Percentiles rank a stretch among this genome's conserved stretches.
Evolutionary conservation across 2,113 vertebrate species (phyloP).

Genomic region (Procapra przewalskii): DNA sequence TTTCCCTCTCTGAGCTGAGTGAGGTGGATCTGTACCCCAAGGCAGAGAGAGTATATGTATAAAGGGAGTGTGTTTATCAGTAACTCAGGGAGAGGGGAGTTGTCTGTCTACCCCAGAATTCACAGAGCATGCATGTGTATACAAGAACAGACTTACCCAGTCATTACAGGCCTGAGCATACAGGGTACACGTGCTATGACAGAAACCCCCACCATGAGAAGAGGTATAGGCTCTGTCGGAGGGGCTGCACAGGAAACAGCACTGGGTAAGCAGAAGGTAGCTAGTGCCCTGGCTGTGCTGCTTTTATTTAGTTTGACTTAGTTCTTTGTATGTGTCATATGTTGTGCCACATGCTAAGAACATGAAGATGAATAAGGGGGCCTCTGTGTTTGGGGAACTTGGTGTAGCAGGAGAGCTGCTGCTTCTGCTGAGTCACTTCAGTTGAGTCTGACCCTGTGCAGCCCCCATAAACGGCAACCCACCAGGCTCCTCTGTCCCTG

Average conservation of each 20-base stretch:
- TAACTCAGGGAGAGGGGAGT: neutral
- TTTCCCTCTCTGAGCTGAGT: constrained; percentile 21
- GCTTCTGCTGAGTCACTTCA: neutral
- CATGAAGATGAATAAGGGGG: neutral
- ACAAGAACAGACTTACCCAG: neutral
- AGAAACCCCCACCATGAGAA: neutral
- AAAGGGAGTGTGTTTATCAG: constrained; percentile 7
- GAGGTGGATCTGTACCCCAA: neutral
- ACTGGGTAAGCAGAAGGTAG: neutral
- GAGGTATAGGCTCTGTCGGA: neutral
- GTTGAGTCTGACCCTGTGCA: neutral
- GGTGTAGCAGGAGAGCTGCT: neutral
- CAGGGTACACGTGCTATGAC: neutral
- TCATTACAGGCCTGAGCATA: neutral
- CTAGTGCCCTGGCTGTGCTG: neutral
- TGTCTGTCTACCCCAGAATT: neutral
- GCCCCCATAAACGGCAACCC: neutral
- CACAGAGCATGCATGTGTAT: neutral
- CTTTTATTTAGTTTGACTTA: neutral
- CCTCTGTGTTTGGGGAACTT: neutral
- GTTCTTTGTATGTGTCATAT: neutral
- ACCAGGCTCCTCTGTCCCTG: too few species aligned
- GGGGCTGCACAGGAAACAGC: neutral
- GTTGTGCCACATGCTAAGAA: neutral
- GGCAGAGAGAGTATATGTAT: neutral